Conservation (phyloP, 2,113 vertebrate species). For the Hippocampus barbouri region DNA sequence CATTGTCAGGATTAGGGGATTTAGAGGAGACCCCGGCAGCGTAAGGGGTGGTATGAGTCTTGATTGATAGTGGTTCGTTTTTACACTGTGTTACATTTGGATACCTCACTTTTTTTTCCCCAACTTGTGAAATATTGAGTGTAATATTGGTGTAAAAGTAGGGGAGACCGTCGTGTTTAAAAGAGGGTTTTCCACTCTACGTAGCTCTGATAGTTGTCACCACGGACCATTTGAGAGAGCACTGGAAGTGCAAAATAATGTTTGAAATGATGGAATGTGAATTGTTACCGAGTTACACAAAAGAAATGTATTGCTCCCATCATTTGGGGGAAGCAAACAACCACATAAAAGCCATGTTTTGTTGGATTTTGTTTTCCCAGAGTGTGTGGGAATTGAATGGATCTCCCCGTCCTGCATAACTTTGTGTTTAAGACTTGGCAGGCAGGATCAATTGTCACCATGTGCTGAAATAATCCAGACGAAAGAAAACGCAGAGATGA, state of each 20-base stretch:
- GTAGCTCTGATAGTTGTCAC: no score
- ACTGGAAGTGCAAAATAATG: background rate
- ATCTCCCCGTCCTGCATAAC: background rate
- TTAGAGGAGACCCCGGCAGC: slow-evolving; percentile 3
- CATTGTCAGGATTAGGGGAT: slow-evolving; percentile 21
- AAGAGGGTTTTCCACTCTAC: no score
- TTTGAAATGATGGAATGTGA: background rate
- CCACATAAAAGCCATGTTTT: background rate
- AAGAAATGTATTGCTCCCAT: background rate
- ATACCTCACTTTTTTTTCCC: background rate
- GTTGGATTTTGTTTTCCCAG: background rate
- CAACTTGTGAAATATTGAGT: no score
- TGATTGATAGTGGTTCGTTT: background rate
- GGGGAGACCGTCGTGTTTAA: no score
- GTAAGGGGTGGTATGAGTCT: background rate
- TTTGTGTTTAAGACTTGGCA: background rate
- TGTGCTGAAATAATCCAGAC: background rate
- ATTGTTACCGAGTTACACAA: background rate
- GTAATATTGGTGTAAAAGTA: no score
- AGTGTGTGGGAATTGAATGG: background rate
- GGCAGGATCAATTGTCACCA: background rate
- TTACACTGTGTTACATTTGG: background rate
- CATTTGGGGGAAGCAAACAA: background rate
- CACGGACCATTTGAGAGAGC: no score
- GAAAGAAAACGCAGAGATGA: background rate